phyloP scores from a whole-genome alignment of 1,140 invertebrate species.

The Apis laboriosa region DNA sequence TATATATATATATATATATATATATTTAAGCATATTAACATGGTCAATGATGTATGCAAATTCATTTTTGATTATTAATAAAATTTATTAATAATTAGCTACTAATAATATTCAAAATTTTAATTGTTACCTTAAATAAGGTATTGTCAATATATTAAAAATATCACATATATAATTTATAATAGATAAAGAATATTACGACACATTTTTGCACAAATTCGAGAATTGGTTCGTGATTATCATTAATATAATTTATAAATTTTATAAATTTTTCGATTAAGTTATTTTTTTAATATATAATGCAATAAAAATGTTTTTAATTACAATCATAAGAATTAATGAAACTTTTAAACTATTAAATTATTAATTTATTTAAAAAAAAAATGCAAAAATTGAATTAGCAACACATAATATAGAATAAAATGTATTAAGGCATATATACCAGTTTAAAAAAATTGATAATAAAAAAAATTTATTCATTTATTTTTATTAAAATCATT shows the following conservation, averaged over 20 bases:
- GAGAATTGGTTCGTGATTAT: constrained; percentile 10
- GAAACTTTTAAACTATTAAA: too few relatives aligned
- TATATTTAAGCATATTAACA: too few relatives aligned
- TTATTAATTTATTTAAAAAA: too few relatives aligned
- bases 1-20: too few relatives aligned
- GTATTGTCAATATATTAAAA: not conserved
- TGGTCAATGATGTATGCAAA: too few relatives aligned
- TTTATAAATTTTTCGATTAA: not conserved
- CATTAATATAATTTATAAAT: not conserved
- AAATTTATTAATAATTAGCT: not conserved
- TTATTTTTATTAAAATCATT: not conserved
- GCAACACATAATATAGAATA: not conserved
- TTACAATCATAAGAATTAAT: not conserved
- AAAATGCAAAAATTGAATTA: not conserved
- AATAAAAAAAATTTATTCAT: not conserved
- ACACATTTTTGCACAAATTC: not conserved
- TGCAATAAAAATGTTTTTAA: not conserved
- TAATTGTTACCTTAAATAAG: not conserved
- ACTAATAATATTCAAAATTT: not conserved
- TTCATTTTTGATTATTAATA: too few relatives aligned
- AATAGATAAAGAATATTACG: not conserved
- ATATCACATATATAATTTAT: not conserved
- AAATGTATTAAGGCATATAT: not conserved
- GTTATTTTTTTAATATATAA: not conserved
- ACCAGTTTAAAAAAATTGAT: not conserved